Evolutionary conservation across 2,797 vertebrate species (phyloP).

Genomic region (Rhodeus uyekii): DNA sequence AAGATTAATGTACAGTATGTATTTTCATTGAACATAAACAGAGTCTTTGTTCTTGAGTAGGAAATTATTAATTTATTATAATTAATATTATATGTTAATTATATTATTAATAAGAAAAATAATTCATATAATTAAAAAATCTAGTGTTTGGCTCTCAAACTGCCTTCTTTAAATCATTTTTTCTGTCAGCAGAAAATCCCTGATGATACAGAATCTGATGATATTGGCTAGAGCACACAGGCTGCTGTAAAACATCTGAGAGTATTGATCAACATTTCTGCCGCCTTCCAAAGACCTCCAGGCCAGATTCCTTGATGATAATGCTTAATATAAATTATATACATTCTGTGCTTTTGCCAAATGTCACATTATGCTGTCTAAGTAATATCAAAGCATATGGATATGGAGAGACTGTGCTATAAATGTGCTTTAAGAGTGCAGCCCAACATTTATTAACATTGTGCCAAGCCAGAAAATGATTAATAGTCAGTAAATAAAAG

Average conservation of each 20-base stretch:
- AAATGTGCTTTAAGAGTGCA: conserved; percentile 12
- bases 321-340: conserved; percentile 5
- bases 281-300: neutral
- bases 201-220: neutral
- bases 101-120: neutral
- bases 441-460: neutral
- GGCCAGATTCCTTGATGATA: neutral
- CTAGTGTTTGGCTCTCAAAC: neutral
- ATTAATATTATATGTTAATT: neutral
- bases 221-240: conserved; percentile 5
- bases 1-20: neutral
- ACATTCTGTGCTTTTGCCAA: neutral
- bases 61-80: neutral
- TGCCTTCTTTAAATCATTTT: neutral
- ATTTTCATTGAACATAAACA: neutral
- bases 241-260: neutral
- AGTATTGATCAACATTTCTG: conserved; percentile 13
- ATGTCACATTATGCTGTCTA: conserved; percentile 1
- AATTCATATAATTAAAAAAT: neutral
- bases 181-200: neutral
- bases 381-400: conserved; percentile 5
- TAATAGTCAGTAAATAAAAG: conserved; percentile 1
- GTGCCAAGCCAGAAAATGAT: neutral
- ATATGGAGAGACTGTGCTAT: neutral
- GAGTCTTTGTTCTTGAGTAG: neutral